These are phyloP conservation scores for Danio aesculapii DNA, from an alignment of 2,797 vertebrate genomes.

Conservation along the genomic window DNA sequence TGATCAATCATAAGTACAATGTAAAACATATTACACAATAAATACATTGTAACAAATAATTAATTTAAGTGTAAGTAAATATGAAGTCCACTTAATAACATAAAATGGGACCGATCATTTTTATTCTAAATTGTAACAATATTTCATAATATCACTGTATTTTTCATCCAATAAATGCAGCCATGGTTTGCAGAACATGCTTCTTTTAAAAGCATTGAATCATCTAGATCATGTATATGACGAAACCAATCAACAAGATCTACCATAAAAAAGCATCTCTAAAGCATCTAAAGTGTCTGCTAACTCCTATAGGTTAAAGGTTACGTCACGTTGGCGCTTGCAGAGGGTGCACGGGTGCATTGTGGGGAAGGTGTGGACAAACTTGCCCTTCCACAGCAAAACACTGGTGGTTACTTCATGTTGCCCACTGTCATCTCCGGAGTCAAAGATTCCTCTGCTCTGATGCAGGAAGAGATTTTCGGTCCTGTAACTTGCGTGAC, in stretches of 20 bases:
- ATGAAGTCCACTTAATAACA: no score
- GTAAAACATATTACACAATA: no score
- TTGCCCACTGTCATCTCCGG: constrained; percentile 88
- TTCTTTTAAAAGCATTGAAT: no score
- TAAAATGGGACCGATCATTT: no score
- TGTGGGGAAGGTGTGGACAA: constrained; percentile 91
- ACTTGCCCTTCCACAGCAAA: constrained; percentile 79
- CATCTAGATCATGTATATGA: background rate
- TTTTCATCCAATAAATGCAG: no score
- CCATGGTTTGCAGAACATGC: no score
- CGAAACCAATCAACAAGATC: background rate
- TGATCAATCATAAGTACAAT: no score
- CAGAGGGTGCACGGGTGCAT: constrained; percentile 87
- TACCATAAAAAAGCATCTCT: background rate
- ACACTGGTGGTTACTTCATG: constrained; percentile 91
- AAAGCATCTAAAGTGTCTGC: background rate
- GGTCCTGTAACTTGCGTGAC: constrained; percentile 92
- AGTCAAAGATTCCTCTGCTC: constrained; percentile 83
- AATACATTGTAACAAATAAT: no score
- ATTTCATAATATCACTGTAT: no score
- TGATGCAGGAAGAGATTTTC: constrained; percentile 98
- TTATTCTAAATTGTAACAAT: no score
- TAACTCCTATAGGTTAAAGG: constrained; percentile 81
- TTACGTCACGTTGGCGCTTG: constrained; percentile 85
- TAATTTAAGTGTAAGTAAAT: no score